Evolutionary conservation across 2,113 vertebrate species (phyloP).

Genomic region (Chaetodon trifascialis): DNA sequence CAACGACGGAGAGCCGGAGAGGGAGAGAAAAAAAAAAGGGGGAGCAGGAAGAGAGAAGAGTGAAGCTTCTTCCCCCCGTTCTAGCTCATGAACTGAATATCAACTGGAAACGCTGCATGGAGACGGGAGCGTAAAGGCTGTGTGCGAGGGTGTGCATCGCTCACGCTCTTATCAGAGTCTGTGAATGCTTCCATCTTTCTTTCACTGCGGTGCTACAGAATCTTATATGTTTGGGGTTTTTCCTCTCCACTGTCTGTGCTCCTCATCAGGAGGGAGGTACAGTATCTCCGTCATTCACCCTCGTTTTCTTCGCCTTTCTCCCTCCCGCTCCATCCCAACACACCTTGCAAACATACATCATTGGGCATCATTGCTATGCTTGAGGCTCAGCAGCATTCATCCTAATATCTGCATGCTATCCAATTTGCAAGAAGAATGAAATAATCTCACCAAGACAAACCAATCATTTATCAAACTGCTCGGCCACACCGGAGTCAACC

Average conservation of each 20-base stretch:
- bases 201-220: conserved; percentile 6
- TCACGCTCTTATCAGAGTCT: conserved; percentile 43
- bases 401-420: conserved; percentile 72
- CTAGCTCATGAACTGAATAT: conserved; percentile 69
- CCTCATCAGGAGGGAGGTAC: conserved; percentile 33
- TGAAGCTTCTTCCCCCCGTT: conserved; percentile 41
- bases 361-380: conserved; percentile 53
- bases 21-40: not conserved
- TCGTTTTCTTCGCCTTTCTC: not conserved
- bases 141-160: not conserved
- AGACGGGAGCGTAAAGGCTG: conserved; percentile 10
- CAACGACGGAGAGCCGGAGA: conserved; percentile 53
- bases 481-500: conserved; percentile 14
- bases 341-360: conserved; percentile 63
- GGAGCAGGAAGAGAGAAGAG: conserved; percentile 38
- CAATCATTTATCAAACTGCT: conserved; percentile 72
- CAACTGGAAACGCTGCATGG: conserved; percentile 46
- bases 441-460: conserved; percentile 68
- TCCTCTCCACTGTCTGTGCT: not conserved
- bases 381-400: conserved; percentile 63
- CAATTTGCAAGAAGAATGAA: conserved; percentile 79
- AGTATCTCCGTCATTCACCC: conserved; percentile 15
- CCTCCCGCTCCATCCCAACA: not conserved
- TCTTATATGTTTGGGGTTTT: not conserved
- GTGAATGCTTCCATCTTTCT: conserved; percentile 44